A percentile compares a stretch with the other conserved stretches of the same genome.
Evolutionary conservation across 2,888 invertebrate species (phyloP).

Genomic region (Xylota segnis): DNA sequence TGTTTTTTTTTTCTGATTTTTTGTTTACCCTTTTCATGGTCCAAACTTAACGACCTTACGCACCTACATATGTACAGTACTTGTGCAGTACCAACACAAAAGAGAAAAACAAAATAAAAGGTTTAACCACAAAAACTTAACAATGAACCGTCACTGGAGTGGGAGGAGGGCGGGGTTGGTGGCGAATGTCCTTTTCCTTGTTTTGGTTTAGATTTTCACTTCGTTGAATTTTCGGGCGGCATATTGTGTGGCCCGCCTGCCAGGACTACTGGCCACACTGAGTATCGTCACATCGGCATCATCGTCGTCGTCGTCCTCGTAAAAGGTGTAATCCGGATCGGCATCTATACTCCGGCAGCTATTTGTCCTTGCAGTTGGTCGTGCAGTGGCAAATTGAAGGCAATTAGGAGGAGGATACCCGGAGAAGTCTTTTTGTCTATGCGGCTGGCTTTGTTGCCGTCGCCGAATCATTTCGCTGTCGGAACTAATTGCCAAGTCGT

Average conservation of each 20-base stretch:
- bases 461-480: conserved; percentile 72
- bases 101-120: neutral
- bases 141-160: conserved; percentile 38
- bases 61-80: conserved; percentile 41
- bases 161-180: too few relatives aligned
- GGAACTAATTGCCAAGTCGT: conserved; percentile 66
- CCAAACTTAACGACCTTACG: conserved; percentile 70
- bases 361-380: conserved; percentile 34
- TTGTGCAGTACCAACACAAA: conserved; percentile 18
- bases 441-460: conserved; percentile 43
- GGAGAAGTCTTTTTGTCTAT: conserved; percentile 55
- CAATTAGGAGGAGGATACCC: conserved; percentile 64
- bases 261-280: conserved; percentile 63
- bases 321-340: conserved; percentile 65
- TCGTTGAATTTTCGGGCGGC: conserved; percentile 88
- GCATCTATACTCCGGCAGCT: conserved; percentile 62
- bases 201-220: conserved; percentile 83
- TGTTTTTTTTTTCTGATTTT: conserved; percentile 1
- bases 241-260: conserved; percentile 86
- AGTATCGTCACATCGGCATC: conserved; percentile 49
- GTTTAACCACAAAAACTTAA: conserved; percentile 55
- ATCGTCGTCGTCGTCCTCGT: conserved; percentile 41
- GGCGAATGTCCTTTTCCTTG: conserved; percentile 29
- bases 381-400: conserved; percentile 42
- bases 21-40: conserved; percentile 64